Evolutionary conservation across 2,797 vertebrate genomes (phyloP).

Genomic region (Phalanger gymnotis): DNA sequence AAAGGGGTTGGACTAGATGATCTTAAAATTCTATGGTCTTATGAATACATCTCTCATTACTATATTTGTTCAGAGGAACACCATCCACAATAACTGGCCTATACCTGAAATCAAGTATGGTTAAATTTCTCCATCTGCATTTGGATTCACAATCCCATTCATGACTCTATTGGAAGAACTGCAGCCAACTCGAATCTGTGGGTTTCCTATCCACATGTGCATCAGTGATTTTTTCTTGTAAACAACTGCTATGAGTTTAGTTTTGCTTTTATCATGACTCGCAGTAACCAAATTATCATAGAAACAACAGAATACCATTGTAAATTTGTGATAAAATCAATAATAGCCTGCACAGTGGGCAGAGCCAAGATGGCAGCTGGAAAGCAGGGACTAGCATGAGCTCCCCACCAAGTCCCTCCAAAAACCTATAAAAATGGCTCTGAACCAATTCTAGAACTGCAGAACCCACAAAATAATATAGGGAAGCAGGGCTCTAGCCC

Average conservation of each 20-base stretch:
- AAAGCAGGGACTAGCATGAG: too few species aligned
- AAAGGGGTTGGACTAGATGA: background rate
- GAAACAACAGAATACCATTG: constrained; percentile 15
- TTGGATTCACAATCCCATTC: background rate
- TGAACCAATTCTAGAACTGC: too few species aligned
- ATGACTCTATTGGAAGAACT: background rate
- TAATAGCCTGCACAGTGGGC: background rate
- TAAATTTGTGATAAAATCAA: constrained; percentile 4
- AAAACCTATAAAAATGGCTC: too few species aligned
- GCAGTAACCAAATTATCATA: constrained; percentile 13
- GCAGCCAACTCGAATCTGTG: background rate
- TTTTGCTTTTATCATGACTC: background rate
- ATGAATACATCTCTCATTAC: background rate
- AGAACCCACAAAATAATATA: too few species aligned
- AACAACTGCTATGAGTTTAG: background rate
- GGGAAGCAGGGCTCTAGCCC: too few species aligned
- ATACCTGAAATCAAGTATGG: background rate
- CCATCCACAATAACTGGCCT: background rate
- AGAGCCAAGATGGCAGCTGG: too few species aligned
- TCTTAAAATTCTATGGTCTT: background rate
- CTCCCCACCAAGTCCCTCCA: too few species aligned
- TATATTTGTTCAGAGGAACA: background rate
- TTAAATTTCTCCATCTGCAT: background rate
- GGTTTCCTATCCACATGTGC: background rate
- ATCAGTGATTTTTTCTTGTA: background rate